Evolutionary conservation across 2,888 invertebrate genomes (phyloP).

Genomic region (Patella depressa): DNA sequence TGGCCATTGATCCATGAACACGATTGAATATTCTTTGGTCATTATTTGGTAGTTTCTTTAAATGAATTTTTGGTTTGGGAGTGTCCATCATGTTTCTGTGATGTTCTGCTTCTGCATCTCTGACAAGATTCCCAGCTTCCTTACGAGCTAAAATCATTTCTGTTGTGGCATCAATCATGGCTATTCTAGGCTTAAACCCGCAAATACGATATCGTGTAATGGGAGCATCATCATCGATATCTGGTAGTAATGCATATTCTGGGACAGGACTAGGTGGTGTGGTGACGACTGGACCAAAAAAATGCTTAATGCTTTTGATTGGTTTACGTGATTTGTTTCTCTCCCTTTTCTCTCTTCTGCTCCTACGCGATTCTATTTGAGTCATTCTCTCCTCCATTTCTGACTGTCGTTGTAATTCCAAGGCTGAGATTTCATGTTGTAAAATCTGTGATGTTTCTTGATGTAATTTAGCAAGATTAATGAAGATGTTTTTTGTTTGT

Average conservation of each 20-base stretch:
- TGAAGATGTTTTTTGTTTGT: slow-evolving; percentile 54
- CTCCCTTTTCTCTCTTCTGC: slow-evolving; percentile 32
- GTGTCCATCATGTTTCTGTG: slow-evolving; percentile 44
- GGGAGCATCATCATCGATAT: slow-evolving; percentile 53
- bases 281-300: slow-evolving; percentile 65
- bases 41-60: slow-evolving; percentile 40
- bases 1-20: slow-evolving; percentile 65
- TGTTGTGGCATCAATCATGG: slow-evolving; percentile 60
- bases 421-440: slow-evolving; percentile 57
- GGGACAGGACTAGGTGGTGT: slow-evolving; percentile 40
- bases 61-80: slow-evolving; percentile 42
- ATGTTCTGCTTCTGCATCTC: slow-evolving; percentile 62
- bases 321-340: slow-evolving; percentile 38
- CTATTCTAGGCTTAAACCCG: slow-evolving; percentile 54
- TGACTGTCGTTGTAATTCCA: slow-evolving; percentile 52
- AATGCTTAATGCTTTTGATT: slow-evolving; percentile 62
- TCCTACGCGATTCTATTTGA: slow-evolving; percentile 28
- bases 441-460: slow-evolving; percentile 56
- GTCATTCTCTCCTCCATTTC: slow-evolving; percentile 32
- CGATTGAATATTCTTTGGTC: slow-evolving; percentile 60
- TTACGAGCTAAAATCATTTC: slow-evolving; percentile 62
- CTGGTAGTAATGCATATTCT: slow-evolving; percentile 21
- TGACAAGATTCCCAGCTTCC: slow-evolving; percentile 63
- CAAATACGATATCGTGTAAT: slow-evolving; percentile 55
- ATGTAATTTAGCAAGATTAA: slow-evolving; percentile 63